Percentiles rank a stretch among this genome's conserved stretches.
phyloP scores from a whole-genome alignment of 2,888 invertebrate species.

The Mythimna lalbum region DNA sequence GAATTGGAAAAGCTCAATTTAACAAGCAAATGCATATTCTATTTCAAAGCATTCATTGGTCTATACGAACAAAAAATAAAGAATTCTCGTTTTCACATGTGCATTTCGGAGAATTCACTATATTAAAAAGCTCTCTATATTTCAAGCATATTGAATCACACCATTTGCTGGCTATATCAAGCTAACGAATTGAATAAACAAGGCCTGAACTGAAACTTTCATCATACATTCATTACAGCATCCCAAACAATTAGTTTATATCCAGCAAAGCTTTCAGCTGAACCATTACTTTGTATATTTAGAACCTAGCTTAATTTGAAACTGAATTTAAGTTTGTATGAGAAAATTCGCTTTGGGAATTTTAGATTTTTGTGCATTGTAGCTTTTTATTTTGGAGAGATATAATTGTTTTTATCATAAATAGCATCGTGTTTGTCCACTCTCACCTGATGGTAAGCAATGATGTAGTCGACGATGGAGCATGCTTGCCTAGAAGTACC shows the following conservation, averaged over 20 bases:
- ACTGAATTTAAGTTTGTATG: constrained; percentile 15
- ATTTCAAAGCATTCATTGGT: background rate
- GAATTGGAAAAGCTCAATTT: background rate
- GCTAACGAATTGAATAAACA: constrained; percentile 42
- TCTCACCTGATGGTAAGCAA: too few relatives aligned
- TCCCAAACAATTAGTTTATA: constrained; percentile 38
- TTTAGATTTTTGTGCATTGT: background rate
- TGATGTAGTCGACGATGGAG: too few relatives aligned
- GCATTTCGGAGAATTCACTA: background rate
- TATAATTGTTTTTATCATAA: too few relatives aligned
- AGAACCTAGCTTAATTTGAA: constrained; percentile 22
- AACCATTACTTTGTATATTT: constrained; percentile 26
- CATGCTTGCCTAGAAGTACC: too few relatives aligned
- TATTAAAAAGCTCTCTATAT: constrained; percentile 4
- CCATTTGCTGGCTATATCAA: constrained; percentile 3
- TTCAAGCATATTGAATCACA: constrained; percentile 39
- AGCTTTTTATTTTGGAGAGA: background rate
- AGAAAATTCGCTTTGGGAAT: constrained; percentile 6
- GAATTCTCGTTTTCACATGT: background rate
- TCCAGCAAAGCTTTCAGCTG: constrained; percentile 24
- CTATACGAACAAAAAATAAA: background rate
- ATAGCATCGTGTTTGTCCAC: background rate
- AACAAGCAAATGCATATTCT: background rate
- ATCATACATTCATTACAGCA: constrained; percentile 27
- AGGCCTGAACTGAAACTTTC: constrained; percentile 26